These are phyloP conservation scores for Pomacea maculata DNA, from an alignment of 1,140 invertebrate genomes.

Conservation along the genomic window DNA sequence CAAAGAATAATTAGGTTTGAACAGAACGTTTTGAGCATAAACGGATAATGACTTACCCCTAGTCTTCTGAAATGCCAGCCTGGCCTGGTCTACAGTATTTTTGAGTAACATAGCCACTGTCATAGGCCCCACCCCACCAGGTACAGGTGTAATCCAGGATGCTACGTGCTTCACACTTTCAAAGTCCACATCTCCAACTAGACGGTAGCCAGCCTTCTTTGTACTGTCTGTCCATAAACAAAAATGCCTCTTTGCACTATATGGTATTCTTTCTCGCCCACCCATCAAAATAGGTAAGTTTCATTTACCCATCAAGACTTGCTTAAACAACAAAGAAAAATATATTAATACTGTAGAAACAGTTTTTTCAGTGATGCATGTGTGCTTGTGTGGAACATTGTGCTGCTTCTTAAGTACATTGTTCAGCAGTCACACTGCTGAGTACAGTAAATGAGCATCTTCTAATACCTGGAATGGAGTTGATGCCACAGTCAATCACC, in stretches of 20 bases:
- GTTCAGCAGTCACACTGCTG: too few species aligned
- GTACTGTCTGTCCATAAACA: slow-evolving; percentile 75
- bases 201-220: slow-evolving; percentile 82
- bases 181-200: slow-evolving; percentile 96
- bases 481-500: slow-evolving; percentile 99
- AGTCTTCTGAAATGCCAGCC: slow-evolving; percentile 66
- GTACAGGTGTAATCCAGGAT: slow-evolving; percentile 94
- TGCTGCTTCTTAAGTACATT: too few species aligned
- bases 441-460: too few species aligned
- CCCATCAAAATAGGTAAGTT: neutral
- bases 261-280: neutral
- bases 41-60: too few species aligned
- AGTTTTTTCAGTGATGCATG: too few species aligned
- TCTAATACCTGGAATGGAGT: slow-evolving; percentile 82
- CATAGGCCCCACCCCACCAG: slow-evolving; percentile 98
- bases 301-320: too few species aligned
- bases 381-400: too few species aligned
- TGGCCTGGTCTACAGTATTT: slow-evolving; percentile 90
- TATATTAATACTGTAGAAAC: too few species aligned
- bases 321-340: too few species aligned
- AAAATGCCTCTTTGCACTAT: neutral
- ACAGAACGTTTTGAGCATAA: too few species aligned
- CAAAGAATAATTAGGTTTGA: too few species aligned
- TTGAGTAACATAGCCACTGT: slow-evolving; percentile 98
- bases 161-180: slow-evolving; percentile 81